A percentile compares a stretch with the other conserved stretches of the same genome.
phyloP scores from a whole-genome alignment of 1,140 invertebrate species.

The Dolichoris vasculosae region DNA sequence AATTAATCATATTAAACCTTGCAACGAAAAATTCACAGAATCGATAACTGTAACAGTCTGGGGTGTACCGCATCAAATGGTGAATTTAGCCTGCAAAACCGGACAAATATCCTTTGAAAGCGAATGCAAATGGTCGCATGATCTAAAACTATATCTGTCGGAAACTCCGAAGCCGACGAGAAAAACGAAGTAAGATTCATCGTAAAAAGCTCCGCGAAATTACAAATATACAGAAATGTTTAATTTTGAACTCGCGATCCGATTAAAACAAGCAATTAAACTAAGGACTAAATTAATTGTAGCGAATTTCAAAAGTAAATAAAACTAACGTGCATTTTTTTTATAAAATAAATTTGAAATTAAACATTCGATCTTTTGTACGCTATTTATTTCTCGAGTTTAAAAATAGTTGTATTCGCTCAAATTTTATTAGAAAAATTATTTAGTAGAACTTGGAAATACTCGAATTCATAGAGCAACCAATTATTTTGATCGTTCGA shows the following conservation, averaged over 20 bases:
- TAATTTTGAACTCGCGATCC: not conserved
- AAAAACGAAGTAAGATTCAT: slow-evolving; percentile 44
- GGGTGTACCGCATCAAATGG: slow-evolving; percentile 67
- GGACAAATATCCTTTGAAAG: slow-evolving; percentile 57
- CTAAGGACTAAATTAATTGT: not conserved
- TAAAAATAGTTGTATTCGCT: not conserved
- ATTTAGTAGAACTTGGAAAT: not conserved
- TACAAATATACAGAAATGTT: not conserved
- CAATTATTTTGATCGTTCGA: not conserved
- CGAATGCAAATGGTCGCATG: slow-evolving; percentile 68
- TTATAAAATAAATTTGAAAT: too few species aligned
- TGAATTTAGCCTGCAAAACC: slow-evolving; percentile 69
- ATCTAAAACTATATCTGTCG: not conserved
- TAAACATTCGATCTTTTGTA: too few species aligned
- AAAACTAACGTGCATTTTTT: not conserved
- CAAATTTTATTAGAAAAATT: not conserved
- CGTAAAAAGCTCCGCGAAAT: not conserved
- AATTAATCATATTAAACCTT: slow-evolving; percentile 7
- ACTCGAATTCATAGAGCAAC: not conserved
- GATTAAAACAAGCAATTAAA: too few species aligned
- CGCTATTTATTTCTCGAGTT: too few species aligned
- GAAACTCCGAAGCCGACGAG: slow-evolving; percentile 3
- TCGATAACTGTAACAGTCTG: slow-evolving; percentile 66
- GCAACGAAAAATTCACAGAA: slow-evolving; percentile 58
- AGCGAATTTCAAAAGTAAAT: not conserved